Conservation (phyloP, 2,888 invertebrate species). For the Ochropacha duplaris region DNA sequence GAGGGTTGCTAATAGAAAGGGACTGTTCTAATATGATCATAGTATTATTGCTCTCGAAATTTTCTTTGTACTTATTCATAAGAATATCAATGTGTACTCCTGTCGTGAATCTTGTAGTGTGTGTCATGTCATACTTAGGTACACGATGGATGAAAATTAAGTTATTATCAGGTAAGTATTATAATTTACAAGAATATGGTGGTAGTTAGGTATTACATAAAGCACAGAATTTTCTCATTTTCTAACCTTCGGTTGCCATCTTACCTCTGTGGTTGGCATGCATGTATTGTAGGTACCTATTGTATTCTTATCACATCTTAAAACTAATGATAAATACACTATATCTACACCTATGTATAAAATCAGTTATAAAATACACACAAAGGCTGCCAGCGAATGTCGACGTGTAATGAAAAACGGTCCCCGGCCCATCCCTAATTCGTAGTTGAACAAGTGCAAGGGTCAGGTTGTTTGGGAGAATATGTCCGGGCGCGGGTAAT, state of each 20-base stretch:
- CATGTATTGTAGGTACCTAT: too few relatives aligned
- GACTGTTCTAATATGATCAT: constrained; percentile 23
- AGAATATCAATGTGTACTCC: too few relatives aligned
- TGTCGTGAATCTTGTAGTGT: background rate
- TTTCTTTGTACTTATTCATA: too few relatives aligned
- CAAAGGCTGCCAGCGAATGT: background rate
- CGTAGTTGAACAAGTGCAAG: constrained; percentile 44
- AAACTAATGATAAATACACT: too few relatives aligned
- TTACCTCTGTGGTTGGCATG: too few relatives aligned
- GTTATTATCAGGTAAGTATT: background rate
- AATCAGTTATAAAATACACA: background rate
- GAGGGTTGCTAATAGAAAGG: constrained; percentile 25
- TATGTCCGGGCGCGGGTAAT: constrained; percentile 58
- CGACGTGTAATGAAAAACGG: background rate
- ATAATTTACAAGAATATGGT: too few relatives aligned
- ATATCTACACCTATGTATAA: background rate
- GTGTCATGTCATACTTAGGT: too few relatives aligned
- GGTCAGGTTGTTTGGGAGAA: constrained; percentile 39
- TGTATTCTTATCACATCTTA: too few relatives aligned
- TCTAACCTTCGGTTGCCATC: too few relatives aligned
- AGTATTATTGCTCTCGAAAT: constrained; percentile 15
- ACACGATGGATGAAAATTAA: background rate
- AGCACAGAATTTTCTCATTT: too few relatives aligned
- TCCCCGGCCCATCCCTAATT: constrained; percentile 29
- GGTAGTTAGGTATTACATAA: too few relatives aligned